Evolutionary conservation across 1,140 invertebrate genomes (phyloP), one percentile per base, ranked within the genome.

Genomic region (Daktulosphaira vitifoliae): DNA sequence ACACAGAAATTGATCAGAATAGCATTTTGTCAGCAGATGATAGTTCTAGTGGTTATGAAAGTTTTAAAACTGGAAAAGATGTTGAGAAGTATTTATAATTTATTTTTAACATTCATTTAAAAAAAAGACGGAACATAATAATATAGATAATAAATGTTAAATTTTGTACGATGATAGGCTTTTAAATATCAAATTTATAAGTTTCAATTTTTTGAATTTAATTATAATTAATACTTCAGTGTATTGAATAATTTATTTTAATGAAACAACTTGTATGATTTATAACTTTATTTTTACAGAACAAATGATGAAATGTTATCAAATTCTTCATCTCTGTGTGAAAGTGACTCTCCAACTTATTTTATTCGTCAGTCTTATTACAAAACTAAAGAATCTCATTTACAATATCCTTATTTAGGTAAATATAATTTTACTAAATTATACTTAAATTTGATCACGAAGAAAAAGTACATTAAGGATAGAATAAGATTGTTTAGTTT

Each of bases 1-100:
- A 68, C 18, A 39, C 16, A 26, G 70, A 70, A 64, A 51, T 53
- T 23, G 70, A 71, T 48, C 66, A 68, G 51, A 71, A 82, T 69
- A 86, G 82, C 74, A 75, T 86, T 49, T 81, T 82, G 46, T 90
- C 87, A 0, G 78, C 86, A 16, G 87, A 86, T 3, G 86, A 90
- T 8, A 85, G 89, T 67, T 90, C 87, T 68, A 90, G 87, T 73
- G 88, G 87, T 26, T 90, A 90, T 70, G 88, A 90, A 70, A 90
- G 88, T 71, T 86, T 89, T 69, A 68, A 68, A 44, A 85, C 82
- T 66, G 81, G 83, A 68, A 84, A 83, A 69, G 77, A 74, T 37
- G 56, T 20, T 39, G 62, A 65, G 4, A 49, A 64, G 67, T 65
- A 65, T 15, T 15, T 15, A 6, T 49, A 51, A 22, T 20, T 23